Percentiles rank a stretch among this genome's conserved stretches.
Evolutionary conservation across 2,888 invertebrate species (phyloP).

Genomic region (Euzophera pinguis): DNA sequence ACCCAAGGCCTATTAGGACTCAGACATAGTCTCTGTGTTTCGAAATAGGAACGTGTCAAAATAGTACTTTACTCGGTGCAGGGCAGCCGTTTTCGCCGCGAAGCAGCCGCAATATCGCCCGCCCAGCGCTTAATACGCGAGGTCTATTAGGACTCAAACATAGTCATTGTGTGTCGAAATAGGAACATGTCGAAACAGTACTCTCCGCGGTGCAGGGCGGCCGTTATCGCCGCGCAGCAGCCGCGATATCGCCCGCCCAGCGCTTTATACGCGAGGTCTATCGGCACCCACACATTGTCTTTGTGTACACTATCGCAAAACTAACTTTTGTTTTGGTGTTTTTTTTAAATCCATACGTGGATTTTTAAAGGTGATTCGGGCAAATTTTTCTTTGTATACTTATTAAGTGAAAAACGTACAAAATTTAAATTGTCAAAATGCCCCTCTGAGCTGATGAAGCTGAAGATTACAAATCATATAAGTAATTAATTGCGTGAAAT

Average conservation of each 20-base stretch:
- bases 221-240: slow-evolving; percentile 28
- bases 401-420: no score
- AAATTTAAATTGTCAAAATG: no score
- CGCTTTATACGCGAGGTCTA: slow-evolving; percentile 25
- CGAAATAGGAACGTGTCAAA: background rate
- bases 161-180: slow-evolving; percentile 25
- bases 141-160: slow-evolving; percentile 24
- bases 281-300: slow-evolving; percentile 27
- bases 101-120: slow-evolving; percentile 25
- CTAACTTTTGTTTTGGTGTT: slow-evolving; percentile 26
- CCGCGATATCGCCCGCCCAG: slow-evolving; percentile 21
- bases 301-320: slow-evolving; percentile 23
- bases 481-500: no score
- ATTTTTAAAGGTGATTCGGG: background rate
- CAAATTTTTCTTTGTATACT: background rate
- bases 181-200: background rate
- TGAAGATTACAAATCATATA: no score
- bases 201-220: slow-evolving; percentile 10
- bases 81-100: slow-evolving; percentile 24
- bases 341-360: slow-evolving; percentile 9
- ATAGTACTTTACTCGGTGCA: slow-evolving; percentile 3
- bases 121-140: slow-evolving; percentile 23
- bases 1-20: slow-evolving; percentile 21
- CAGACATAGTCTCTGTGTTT: slow-evolving; percentile 26
- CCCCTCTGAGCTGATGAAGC: no score